phyloP scores from a whole-genome alignment of 2,113 vertebrate genomes.

The Triplophysa dalaica region DNA sequence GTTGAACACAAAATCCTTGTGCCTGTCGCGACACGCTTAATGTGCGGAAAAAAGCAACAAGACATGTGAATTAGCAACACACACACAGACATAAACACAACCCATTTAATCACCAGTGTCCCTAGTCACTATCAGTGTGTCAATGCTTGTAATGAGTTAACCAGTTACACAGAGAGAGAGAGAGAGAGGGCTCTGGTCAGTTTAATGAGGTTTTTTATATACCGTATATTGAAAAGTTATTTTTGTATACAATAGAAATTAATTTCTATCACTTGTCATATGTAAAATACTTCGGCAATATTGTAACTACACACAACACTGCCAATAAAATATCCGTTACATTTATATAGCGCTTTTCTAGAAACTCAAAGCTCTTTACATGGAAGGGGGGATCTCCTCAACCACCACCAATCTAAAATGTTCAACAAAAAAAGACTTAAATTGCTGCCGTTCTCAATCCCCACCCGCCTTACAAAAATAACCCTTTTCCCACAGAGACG shows the following conservation, averaged over 20 bases:
- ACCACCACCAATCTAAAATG: neutral
- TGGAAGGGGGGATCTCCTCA: no score
- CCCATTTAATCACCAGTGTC: slow-evolving; percentile 1
- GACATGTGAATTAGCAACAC: neutral
- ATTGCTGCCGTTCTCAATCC: slow-evolving; percentile 6
- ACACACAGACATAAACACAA: slow-evolving; percentile 25
- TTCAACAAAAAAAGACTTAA: neutral
- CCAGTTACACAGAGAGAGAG: neutral
- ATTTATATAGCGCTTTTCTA: no score
- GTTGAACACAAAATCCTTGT: no score
- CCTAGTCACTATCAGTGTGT: neutral
- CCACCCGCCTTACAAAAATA: neutral
- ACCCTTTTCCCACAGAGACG: neutral
- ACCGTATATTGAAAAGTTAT: no score
- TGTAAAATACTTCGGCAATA: no score
- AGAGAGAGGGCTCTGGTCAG: no score
- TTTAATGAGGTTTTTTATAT: no score
- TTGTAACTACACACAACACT: no score
- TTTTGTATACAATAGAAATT: no score
- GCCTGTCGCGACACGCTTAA: neutral
- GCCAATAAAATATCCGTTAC: no score
- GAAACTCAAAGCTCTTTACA: no score
- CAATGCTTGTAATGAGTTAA: slow-evolving; percentile 20
- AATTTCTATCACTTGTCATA: no score
- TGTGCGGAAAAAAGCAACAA: neutral